Percentiles rank a stretch among this genome's conserved stretches.
phyloP scores from a whole-genome alignment of 2,113 vertebrate species.

The Anoplopoma fimbria region DNA sequence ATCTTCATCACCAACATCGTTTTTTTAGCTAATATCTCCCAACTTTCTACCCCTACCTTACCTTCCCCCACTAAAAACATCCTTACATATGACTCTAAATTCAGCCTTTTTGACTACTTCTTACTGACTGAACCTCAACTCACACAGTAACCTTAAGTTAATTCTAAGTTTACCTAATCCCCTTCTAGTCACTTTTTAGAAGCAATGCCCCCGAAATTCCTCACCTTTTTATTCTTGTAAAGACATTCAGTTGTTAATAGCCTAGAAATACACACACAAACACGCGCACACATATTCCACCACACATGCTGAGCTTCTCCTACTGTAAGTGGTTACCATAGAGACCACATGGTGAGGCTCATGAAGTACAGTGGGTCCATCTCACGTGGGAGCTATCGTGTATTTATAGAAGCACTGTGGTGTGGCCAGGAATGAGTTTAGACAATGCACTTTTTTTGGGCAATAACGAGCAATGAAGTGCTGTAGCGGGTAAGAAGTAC shows the following conservation, averaged over 20 bases:
- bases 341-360: constrained; percentile 76
- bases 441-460: constrained; percentile 59
- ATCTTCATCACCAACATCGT: background rate
- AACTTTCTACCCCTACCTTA: background rate
- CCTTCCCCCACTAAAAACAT: background rate
- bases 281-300: constrained; percentile 41
- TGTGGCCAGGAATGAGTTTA: constrained; percentile 71
- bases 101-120: background rate
- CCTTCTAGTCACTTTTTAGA: constrained; percentile 19
- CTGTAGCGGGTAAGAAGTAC: background rate
- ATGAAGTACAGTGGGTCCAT: constrained; percentile 79
- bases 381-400: constrained; percentile 75
- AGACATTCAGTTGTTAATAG: constrained; percentile 48
- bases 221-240: constrained; percentile 34
- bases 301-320: constrained; percentile 69
- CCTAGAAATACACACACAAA: constrained; percentile 25
- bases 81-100: background rate
- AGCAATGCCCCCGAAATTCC: constrained; percentile 3
- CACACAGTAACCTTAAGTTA: background rate
- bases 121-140: background rate
- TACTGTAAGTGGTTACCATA: constrained; percentile 83
- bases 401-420: constrained; percentile 80
- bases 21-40: background rate
- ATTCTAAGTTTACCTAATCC: background rate
- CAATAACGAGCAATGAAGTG: constrained; percentile 39